Evolutionary conservation across 92 coral and sea anemone genomes (phyloP).

Genomic region (Paragorgia papillata): DNA sequence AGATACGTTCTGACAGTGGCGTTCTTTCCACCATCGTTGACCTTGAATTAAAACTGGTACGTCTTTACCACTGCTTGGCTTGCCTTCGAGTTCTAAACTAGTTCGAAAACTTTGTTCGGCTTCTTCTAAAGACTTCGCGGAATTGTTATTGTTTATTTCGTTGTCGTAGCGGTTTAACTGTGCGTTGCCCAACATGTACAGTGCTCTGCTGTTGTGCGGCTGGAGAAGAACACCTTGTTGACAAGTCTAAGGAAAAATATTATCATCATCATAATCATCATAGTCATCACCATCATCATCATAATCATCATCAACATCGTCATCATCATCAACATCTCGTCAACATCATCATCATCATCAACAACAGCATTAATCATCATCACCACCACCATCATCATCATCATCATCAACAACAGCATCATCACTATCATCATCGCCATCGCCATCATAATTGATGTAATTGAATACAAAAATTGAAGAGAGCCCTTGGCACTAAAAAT

Average conservation of each 20-base stretch:
- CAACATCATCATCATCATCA: too few species aligned
- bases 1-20: conserved; percentile 53
- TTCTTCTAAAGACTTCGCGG: conserved; percentile 66
- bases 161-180: conserved; percentile 85
- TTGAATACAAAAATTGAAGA: too few species aligned
- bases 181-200: conserved; percentile 85
- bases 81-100: conserved; percentile 84
- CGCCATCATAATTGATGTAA: too few species aligned
- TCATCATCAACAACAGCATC: too few species aligned
- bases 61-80: conserved; percentile 66
- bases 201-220: conserved; percentile 85
- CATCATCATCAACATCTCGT: neutral
- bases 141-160: conserved; percentile 60
- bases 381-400: too few species aligned
- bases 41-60: conserved; percentile 66
- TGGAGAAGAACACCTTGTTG: conserved; percentile 88
- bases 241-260: conserved; percentile 68
- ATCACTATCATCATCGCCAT: too few species aligned
- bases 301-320: neutral
- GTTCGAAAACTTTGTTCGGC: conserved; percentile 83
- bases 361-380: too few species aligned
- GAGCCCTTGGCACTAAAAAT: too few species aligned
- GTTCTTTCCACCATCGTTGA: conserved; percentile 89
- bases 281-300: neutral
- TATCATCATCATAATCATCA: neutral